Evolutionary conservation across 1,140 invertebrate genomes (phyloP), one percentile per base, ranked within the genome.

Genomic region (Scaptomyza hsui): DNA sequence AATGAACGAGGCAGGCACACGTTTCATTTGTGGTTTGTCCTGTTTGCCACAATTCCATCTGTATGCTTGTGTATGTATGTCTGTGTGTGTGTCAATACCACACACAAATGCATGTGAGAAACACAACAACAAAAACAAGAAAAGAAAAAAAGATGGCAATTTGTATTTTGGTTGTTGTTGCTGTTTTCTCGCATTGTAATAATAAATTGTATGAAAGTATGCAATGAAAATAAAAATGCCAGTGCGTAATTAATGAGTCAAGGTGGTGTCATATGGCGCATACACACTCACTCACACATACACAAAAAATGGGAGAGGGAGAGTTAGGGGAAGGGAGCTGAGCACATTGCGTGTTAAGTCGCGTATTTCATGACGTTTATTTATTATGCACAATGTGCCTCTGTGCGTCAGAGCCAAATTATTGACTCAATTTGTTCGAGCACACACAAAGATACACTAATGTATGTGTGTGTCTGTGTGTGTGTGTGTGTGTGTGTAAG

Each of bases 161-260:
- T 86, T 86, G 82, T 86, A 77, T 80, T 74, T 86, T 29, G 52
- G 10, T 41, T 29, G 47, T 9, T 63, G 29, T 60, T 68, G 19
- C 51, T 19, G 35, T 56, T 49, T 56, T 26, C 32, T 62, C 68
- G 68, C 74, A 77, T 77, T 89, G 74, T 86, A 75, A 89, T 89
- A 89, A 89, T 89, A 89, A 89, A 89, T 89, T 86, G 80, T 64
- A 77, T 78, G 72, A 82, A 76, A 89, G 83, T 89, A 86, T 89
- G 69, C 85, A 89, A 89, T 83, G 76, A 85, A 89, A 89, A 85
- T 81, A 88, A 88, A 88, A 88, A 89, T 89, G 85, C 80, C 85
- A 89, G 74, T 80, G 86, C 71, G 86, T 89, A 89, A 89, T 89
- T 89, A 89, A 89, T 89, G 85, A 85, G 86, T 86, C 80, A 89